Evolutionary conservation across 2,797 vertebrate genomes (phyloP).

Genomic region (Dendrocincla fuliginosa): DNA sequence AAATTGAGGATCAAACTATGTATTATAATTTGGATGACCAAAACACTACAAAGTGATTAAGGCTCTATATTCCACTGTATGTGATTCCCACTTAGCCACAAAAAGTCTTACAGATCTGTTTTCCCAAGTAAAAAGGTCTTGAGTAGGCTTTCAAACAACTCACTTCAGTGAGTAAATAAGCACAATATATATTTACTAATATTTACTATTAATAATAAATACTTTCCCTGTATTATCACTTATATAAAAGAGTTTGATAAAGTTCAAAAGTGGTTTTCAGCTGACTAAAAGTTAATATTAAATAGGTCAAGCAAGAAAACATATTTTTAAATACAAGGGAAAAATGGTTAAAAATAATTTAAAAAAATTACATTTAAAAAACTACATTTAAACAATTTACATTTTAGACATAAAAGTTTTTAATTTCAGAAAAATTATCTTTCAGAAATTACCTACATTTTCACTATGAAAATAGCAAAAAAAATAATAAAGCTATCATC

Average conservation of each 20-base stretch:
- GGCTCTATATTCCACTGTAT: not conserved
- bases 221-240: not conserved
- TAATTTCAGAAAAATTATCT: not conserved
- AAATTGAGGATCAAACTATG: not conserved
- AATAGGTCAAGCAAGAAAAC: not conserved
- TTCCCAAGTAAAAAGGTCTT: not conserved
- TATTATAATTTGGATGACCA: not conserved
- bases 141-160: not conserved
- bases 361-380: not conserved
- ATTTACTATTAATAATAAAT: too few species aligned
- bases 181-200: not conserved
- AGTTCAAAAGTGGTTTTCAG: not conserved
- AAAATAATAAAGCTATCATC: not conserved
- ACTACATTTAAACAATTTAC: not conserved
- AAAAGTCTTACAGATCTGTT: not conserved
- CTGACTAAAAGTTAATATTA: not conserved
- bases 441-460: not conserved
- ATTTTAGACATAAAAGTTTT: not conserved
- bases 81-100: not conserved
- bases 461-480: not conserved
- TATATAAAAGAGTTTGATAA: not conserved
- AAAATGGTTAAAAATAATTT: not conserved
- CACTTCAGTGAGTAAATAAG: not conserved
- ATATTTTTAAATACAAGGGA: not conserved
- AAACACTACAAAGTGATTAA: not conserved